Conservation (phyloP, 2,113 vertebrate species). For the Platycercus adscitus region DNA sequence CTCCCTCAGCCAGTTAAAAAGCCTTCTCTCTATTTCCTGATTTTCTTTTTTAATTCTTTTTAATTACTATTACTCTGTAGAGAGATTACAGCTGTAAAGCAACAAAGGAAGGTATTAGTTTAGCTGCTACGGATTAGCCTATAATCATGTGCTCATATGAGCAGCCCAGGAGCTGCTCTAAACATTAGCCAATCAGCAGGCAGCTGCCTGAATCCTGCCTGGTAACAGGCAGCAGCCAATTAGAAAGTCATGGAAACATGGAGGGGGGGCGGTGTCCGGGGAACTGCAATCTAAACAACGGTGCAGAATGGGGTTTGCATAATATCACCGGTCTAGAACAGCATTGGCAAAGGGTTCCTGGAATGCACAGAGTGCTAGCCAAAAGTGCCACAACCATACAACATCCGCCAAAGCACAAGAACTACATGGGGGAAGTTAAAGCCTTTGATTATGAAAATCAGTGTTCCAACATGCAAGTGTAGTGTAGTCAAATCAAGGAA, state of each 20-base stretch:
- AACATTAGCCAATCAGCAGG: slow-evolving; percentile 68
- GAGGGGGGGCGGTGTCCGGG: background rate
- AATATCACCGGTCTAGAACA: slow-evolving; percentile 66
- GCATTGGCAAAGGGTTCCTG: slow-evolving; percentile 1
- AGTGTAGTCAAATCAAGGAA: background rate
- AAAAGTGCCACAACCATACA: background rate
- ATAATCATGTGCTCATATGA: slow-evolving; percentile 41
- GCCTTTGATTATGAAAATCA: background rate
- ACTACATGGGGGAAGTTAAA: background rate
- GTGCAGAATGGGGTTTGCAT: slow-evolving; percentile 1
- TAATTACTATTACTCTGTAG: background rate
- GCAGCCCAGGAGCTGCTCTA: slow-evolving; percentile 51
- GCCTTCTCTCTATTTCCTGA: background rate
- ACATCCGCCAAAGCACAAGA: background rate
- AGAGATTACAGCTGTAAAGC: slow-evolving; percentile 1
- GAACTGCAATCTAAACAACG: slow-evolving; percentile 32
- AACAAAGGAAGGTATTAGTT: slow-evolving; percentile 31
- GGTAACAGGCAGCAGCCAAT: slow-evolving; percentile 73
- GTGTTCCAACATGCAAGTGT: background rate
- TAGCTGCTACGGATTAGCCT: slow-evolving; percentile 43
- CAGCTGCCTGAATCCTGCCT: slow-evolving; percentile 69
- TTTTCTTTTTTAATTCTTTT: background rate
- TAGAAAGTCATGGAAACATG: slow-evolving; percentile 46
- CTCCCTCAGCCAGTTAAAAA: background rate
- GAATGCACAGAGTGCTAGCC: background rate